phyloP scores from a whole-genome alignment of 2,113 vertebrate species.

The Rhinolophus ferrumequinum region DNA sequence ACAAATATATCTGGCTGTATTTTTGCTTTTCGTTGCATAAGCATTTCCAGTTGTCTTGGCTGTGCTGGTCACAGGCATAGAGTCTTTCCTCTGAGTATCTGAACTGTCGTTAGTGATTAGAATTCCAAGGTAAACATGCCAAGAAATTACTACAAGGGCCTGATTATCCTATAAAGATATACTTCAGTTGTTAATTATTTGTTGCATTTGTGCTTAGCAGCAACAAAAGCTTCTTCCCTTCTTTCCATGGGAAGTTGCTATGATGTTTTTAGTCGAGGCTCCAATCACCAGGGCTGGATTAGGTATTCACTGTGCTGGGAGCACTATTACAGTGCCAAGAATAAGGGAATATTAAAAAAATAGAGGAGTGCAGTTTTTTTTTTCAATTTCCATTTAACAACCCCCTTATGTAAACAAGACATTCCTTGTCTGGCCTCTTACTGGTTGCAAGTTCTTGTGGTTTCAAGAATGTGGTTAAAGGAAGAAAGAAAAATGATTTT shows the following conservation, averaged over 20 bases:
- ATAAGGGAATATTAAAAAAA: neutral
- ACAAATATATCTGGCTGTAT: neutral
- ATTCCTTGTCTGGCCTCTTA: neutral
- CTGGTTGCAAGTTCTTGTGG: neutral
- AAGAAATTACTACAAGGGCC: conserved; percentile 29
- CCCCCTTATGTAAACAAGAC: neutral
- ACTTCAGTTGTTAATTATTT: conserved; percentile 46
- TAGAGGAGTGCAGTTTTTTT: neutral
- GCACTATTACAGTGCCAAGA: neutral
- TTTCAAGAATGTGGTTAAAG: neutral
- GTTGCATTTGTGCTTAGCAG: neutral
- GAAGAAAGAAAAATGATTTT: conserved; percentile 6
- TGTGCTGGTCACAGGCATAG: neutral
- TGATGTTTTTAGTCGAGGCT: conserved; percentile 14
- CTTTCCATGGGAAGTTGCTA: neutral
- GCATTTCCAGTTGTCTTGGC: neutral
- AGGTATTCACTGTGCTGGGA: neutral
- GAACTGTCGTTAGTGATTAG: conserved; percentile 16
- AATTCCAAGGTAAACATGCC: conserved; percentile 38
- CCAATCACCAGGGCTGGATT: neutral
- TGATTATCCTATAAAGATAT: conserved; percentile 32
- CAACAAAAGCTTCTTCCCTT: neutral
- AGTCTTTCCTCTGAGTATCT: conserved; percentile 39
- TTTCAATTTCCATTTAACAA: neutral
- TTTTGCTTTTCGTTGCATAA: conserved; percentile 29